Percentiles rank a stretch among this genome's conserved stretches.
Evolutionary conservation across 2,888 invertebrate genomes (phyloP).

Genomic region (Nomada ruficornis): DNA sequence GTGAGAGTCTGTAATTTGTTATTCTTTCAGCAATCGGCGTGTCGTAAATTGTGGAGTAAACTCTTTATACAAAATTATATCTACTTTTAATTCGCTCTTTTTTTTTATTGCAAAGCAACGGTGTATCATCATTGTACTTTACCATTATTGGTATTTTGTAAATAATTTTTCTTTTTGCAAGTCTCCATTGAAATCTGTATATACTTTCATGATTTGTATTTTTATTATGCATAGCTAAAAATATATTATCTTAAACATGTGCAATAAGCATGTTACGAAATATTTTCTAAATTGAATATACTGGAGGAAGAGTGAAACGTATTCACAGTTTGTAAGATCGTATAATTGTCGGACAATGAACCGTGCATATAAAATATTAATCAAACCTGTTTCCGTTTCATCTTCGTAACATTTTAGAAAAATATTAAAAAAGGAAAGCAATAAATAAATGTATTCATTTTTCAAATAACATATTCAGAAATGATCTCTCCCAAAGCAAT

Average conservation of each 20-base stretch:
- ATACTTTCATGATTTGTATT: slow-evolving; percentile 1
- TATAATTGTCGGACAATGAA: slow-evolving; percentile 23
- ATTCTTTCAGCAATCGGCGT: slow-evolving; percentile 72
- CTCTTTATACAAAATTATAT: background rate
- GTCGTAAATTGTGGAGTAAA: slow-evolving; percentile 55
- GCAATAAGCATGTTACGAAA: background rate
- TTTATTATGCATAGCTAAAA: slow-evolving; percentile 13
- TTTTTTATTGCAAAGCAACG: background rate
- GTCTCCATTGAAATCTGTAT: background rate
- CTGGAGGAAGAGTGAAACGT: slow-evolving; percentile 1
- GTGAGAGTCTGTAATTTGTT: background rate
- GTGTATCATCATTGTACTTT: background rate
- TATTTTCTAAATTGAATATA: background rate
- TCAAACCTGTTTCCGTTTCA: background rate
- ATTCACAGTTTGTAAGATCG: background rate
- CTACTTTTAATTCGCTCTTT: background rate
- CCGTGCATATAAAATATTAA: background rate
- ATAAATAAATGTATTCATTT: background rate
- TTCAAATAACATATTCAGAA: no score
- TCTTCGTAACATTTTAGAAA: background rate
- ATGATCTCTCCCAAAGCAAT: no score
- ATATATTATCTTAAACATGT: slow-evolving; percentile 31
- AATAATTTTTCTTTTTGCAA: slow-evolving; percentile 17
- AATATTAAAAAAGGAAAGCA: background rate
- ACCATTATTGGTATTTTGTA: slow-evolving; percentile 21